Conservation (phyloP, 2,797 vertebrate genomes). For the Notolabrus celidotus region DNA sequence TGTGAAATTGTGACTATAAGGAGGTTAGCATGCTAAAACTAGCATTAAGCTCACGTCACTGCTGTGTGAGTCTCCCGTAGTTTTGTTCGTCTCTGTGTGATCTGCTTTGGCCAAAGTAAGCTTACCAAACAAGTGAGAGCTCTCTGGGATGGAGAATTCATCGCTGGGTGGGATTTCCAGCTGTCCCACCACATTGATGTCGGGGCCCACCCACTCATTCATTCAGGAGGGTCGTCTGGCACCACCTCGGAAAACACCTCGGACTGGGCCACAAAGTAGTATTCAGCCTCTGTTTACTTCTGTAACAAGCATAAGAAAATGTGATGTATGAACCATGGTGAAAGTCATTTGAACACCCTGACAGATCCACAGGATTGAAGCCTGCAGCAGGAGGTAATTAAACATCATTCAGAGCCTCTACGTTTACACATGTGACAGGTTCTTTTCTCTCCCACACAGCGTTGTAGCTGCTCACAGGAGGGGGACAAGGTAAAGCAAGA, state of each 20-base stretch:
- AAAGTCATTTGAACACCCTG: not conserved
- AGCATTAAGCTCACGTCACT: not conserved
- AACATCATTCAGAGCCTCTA: constrained; percentile 26
- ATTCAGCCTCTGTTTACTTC: constrained; percentile 15
- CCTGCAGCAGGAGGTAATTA: constrained; percentile 48
- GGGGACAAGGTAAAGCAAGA: constrained; percentile 10
- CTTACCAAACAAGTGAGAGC: constrained; percentile 93
- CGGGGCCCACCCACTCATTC: constrained; percentile 90
- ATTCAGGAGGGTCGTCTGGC: constrained; percentile 72
- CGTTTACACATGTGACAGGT: constrained; percentile 47
- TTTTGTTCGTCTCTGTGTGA: not conserved
- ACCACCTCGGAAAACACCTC: constrained; percentile 46
- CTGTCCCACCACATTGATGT: constrained; percentile 91
- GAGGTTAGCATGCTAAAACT: not conserved
- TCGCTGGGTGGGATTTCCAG: constrained; percentile 89
- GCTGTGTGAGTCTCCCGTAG: not conserved
- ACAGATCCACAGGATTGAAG: constrained; percentile 11
- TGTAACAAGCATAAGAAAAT: constrained; percentile 47
- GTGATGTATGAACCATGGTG: not conserved
- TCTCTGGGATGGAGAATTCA: constrained; percentile 91
- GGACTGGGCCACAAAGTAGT: not conserved
- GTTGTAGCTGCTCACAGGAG: not conserved
- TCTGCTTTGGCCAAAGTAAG: constrained; percentile 8
- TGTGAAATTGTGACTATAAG: too few relatives aligned
- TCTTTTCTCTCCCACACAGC: constrained; percentile 43